Evolutionary conservation across 2,888 invertebrate species (phyloP).

Genomic region (Cynaeus angustus): DNA sequence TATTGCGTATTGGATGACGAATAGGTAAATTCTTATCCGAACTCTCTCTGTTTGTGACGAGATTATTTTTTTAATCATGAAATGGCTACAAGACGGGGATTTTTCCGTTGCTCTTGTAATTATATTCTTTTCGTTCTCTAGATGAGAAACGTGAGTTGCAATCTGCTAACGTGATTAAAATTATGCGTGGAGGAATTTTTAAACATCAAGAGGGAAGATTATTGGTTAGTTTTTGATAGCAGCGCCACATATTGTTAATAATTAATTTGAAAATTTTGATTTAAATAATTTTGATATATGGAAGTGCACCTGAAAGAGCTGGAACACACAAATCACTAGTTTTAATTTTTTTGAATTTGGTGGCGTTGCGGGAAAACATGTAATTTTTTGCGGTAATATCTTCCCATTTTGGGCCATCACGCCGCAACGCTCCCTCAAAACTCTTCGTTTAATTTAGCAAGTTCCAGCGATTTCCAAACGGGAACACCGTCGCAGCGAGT

Average conservation of each 20-base stretch:
- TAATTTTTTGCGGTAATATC: not conserved
- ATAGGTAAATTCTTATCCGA: constrained; percentile 8
- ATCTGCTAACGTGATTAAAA: not conserved
- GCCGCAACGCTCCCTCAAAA: constrained; percentile 1
- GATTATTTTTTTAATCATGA: constrained; percentile 24
- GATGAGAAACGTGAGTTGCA: constrained; percentile 34
- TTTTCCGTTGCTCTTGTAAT: constrained; percentile 22
- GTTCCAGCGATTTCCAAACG: constrained; percentile 8
- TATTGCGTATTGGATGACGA: constrained; percentile 8
- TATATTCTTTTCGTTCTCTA: constrained; percentile 20
- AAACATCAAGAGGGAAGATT: not conserved
- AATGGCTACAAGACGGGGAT: constrained; percentile 6
- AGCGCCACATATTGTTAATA: too few species aligned
- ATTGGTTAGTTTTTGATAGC: too few species aligned
- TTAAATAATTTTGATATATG: too few species aligned
- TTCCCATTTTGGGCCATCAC: not conserved
- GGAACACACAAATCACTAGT: too few species aligned
- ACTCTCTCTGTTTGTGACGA: not conserved
- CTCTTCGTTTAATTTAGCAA: constrained; percentile 7
- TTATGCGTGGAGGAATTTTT: constrained; percentile 1
- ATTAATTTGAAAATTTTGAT: too few species aligned
- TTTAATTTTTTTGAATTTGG: too few species aligned
- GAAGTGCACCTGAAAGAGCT: too few species aligned
- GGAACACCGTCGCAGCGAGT: not conserved
- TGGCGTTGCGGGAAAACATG: too few species aligned